These are phyloP conservation scores for Tachuris rubrigastra DNA, from an alignment of 2,113 vertebrate genomes.

Conservation along the genomic window DNA sequence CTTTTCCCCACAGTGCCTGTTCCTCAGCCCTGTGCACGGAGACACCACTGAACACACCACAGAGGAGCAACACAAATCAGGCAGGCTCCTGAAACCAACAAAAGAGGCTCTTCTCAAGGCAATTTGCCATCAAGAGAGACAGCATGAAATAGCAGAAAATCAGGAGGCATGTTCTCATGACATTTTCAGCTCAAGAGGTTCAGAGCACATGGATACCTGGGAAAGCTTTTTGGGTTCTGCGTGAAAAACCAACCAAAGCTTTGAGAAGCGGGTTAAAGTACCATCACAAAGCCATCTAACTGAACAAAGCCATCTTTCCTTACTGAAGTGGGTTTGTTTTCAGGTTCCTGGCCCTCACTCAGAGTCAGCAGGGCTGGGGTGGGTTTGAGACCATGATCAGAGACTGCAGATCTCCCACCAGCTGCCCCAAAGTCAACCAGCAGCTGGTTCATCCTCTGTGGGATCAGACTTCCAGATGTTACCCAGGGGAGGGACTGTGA, in stretches of 20 bases:
- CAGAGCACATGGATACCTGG: background rate
- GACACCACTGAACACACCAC: background rate
- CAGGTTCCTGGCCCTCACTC: fast-evolving
- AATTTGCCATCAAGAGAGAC: background rate
- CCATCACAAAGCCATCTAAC: too few species aligned
- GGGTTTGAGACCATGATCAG: background rate
- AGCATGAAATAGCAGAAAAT: background rate
- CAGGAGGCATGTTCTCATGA: background rate
- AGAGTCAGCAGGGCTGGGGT: fast-evolving
- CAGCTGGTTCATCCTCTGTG: background rate
- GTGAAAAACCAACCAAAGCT: background rate
- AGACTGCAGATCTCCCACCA: background rate
- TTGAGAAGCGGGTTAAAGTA: fast-evolving
- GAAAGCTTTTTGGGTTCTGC: background rate
- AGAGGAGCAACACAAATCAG: background rate
- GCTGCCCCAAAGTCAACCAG: background rate
- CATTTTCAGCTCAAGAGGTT: background rate
- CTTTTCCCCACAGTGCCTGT: background rate
- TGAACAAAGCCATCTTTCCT: background rate
- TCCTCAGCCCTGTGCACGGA: fast-evolving
- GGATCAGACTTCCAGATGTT: fast-evolving
- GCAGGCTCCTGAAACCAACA: background rate
- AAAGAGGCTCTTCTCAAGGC: background rate
- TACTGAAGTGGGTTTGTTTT: fast-evolving
- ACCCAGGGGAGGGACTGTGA: too few species aligned